Evolutionary conservation across 2,113 vertebrate genomes (phyloP).

Genomic region (Columbina picui): DNA sequence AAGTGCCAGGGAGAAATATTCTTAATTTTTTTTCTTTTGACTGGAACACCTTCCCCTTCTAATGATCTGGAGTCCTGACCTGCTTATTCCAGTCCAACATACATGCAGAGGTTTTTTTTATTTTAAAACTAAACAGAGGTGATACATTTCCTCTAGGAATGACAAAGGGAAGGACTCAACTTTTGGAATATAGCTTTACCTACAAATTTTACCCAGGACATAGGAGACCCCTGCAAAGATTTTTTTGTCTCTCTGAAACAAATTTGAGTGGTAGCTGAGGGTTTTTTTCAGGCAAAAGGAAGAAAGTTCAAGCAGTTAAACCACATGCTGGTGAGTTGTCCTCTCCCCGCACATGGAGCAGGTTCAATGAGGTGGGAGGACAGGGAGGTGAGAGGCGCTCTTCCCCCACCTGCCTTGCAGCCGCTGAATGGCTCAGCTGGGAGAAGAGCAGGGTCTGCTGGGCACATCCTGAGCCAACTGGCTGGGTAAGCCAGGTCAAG

Average conservation of each 20-base stretch:
- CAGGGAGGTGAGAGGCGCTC: neutral
- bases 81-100: neutral
- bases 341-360: neutral
- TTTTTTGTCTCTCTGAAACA: neutral
- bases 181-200: neutral
- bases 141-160: neutral
- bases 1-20: neutral
- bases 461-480: neutral
- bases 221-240: neutral
- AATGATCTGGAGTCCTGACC: neutral
- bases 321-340: fast-evolving
- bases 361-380: neutral
- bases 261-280: neutral
- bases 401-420: neutral
- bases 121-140: neutral
- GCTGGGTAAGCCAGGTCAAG: neutral
- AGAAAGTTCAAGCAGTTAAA: neutral
- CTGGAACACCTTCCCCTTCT: neutral
- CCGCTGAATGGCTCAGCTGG: neutral
- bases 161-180: neutral
- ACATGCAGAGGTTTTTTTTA: neutral
- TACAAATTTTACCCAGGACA: neutral
- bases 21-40: neutral
- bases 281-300: neutral
- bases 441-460: neutral